A percentile compares a stretch with the other conserved stretches of the same genome.
Conservation (phyloP, 2,888 invertebrate genomes). For the Drosophila demipolita region DNA sequence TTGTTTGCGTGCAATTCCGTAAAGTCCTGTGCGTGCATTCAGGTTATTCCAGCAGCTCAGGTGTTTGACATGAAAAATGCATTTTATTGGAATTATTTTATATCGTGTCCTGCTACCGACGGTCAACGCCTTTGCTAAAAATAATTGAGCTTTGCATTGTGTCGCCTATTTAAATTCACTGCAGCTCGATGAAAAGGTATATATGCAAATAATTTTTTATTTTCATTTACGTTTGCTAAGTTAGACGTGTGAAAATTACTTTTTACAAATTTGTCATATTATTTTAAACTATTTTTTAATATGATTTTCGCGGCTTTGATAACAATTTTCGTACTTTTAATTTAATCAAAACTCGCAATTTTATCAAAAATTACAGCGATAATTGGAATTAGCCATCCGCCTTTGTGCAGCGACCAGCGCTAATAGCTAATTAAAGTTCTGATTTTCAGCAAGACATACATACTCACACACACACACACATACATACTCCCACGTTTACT, state of each 20-base stretch:
- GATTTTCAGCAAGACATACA: slow-evolving; percentile 38
- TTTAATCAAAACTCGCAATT: slow-evolving; percentile 69
- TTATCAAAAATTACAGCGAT: slow-evolving; percentile 32
- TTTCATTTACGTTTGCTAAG: slow-evolving; percentile 73
- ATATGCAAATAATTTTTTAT: slow-evolving; percentile 72
- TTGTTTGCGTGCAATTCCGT: slow-evolving; percentile 78
- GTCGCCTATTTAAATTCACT: slow-evolving; percentile 46
- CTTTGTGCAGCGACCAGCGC: slow-evolving; percentile 57
- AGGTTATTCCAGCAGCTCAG: slow-evolving; percentile 80
- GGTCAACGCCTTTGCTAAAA: slow-evolving; percentile 13
- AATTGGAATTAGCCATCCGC: slow-evolving; percentile 30
- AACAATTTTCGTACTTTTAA: slow-evolving; percentile 73
- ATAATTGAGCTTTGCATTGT: slow-evolving; percentile 35
- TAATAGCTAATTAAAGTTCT: slow-evolving; percentile 76
- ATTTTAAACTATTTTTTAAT: slow-evolving; percentile 18
- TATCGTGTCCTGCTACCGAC: slow-evolving; percentile 55
- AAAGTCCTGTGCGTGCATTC: slow-evolving; percentile 82
- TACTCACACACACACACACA: background rate
- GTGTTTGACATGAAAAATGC: slow-evolving; percentile 82
- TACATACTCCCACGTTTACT: background rate
- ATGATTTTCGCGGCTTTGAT: slow-evolving; percentile 40
- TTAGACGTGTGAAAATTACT: slow-evolving; percentile 11
- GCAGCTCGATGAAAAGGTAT: slow-evolving; percentile 32
- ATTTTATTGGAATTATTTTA: slow-evolving; percentile 82
- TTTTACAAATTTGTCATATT: background rate